phyloP scores from a whole-genome alignment of 2,888 invertebrate genomes.

The Tyria jacobaeae region DNA sequence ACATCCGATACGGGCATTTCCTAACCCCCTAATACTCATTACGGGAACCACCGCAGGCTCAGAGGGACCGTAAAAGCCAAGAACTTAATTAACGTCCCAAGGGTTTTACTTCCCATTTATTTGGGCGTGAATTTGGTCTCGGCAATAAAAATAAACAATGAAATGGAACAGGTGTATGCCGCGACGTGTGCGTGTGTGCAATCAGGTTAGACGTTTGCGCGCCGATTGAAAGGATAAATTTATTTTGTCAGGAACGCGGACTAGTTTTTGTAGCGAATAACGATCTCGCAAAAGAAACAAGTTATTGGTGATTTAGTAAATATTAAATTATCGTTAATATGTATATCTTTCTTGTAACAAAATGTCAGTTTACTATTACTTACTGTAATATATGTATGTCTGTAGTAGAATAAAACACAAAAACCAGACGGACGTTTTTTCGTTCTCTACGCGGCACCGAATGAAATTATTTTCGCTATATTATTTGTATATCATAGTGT shows the following conservation, averaged over 20 bases:
- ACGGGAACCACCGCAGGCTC: slow-evolving; percentile 60
- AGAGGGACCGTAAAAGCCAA: slow-evolving; percentile 73
- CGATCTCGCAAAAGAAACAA: neutral
- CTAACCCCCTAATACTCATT: slow-evolving; percentile 66
- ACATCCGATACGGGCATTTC: slow-evolving; percentile 54
- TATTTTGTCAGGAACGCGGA: slow-evolving; percentile 2
- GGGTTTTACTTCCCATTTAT: slow-evolving; percentile 74
- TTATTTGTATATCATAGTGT: no score
- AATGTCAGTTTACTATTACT: no score
- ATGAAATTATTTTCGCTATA: no score
- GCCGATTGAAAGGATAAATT: slow-evolving; percentile 16
- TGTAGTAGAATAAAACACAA: no score
- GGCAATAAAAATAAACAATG: slow-evolving; percentile 80
- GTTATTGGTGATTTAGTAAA: neutral
- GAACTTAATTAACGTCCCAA: slow-evolving; percentile 79
- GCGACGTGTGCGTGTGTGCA: slow-evolving; percentile 13
- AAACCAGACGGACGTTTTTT: no score
- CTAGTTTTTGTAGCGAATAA: neutral
- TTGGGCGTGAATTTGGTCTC: slow-evolving; percentile 76
- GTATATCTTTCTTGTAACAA: no score
- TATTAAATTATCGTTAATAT: no score
- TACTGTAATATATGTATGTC: no score
- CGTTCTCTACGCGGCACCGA: no score
- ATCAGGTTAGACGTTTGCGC: slow-evolving; percentile 10
- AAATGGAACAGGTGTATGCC: slow-evolving; percentile 42